A percentile compares a stretch with the other conserved stretches of the same genome.
Evolutionary conservation across 2,888 invertebrate genomes (phyloP).

Genomic region (Atrina japonica): DNA sequence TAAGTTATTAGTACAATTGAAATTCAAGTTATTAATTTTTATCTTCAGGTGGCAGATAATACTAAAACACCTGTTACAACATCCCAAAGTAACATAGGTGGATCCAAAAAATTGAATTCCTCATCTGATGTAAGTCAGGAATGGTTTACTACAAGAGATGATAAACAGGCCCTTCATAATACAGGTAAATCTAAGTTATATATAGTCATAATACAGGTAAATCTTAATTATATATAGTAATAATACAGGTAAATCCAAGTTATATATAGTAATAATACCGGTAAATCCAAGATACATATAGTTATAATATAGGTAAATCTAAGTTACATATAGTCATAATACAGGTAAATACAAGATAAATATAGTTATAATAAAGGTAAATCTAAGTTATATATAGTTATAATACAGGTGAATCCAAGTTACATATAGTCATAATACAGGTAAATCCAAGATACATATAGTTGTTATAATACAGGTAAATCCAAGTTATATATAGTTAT

Average conservation of each 20-base stretch:
- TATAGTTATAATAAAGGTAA: too few relatives aligned
- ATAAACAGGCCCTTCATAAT: constrained; percentile 79
- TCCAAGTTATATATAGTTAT: too few relatives aligned
- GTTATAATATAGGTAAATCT: too few relatives aligned
- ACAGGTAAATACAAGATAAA: too few relatives aligned
- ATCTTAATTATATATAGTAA: background rate
- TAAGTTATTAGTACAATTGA: background rate
- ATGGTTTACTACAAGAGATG: constrained; percentile 82
- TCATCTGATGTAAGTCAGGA: constrained; percentile 79
- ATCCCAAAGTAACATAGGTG: background rate
- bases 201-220: too few relatives aligned
- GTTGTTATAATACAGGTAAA: constrained; percentile 78
- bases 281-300: too few relatives aligned
- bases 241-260: background rate
- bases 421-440: too few relatives aligned
- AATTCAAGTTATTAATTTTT: background rate
- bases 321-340: too few relatives aligned
- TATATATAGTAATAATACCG: background rate
- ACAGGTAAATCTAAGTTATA: too few relatives aligned
- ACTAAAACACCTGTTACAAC: background rate
- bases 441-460: constrained; percentile 80
- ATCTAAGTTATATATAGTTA: too few relatives aligned
- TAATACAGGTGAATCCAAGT: constrained; percentile 59
- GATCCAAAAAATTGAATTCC: too few relatives aligned
- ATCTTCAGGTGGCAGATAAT: background rate